Evolutionary conservation across 1,140 invertebrate species (phyloP), one percentile per base, ranked within the genome.

Genomic region (Macrobrachium rosenbergii): DNA sequence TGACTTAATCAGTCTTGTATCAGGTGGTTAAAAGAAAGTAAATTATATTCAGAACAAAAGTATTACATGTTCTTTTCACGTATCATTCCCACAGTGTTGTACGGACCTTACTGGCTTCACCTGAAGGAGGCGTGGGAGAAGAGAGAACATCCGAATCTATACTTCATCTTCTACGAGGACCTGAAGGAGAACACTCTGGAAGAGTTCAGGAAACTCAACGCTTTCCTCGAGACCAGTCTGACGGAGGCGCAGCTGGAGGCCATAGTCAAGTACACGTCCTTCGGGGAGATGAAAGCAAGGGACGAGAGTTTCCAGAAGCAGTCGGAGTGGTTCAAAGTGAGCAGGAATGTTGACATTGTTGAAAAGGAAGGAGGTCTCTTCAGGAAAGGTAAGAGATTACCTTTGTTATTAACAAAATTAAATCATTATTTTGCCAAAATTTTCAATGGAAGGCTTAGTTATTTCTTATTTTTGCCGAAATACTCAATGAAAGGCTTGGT

Each of bases 211-310:
- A 94, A 94, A 90, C 95, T 96, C 14, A 95, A 96, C 0, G 91
- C 93, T 23, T 98, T 97, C 91, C 91, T 98, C 12, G 93, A 93
- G 0, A 95, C 95, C 91, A 91, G 91, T 0, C 88, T 97, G 8
- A 94, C 92, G 0, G 94, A 95, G 0, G 92, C 94, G 17, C 93
- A 96, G 82, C 92, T 96, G 2, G 91, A 93, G 0, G 93, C 92
- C 19, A 92, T 98, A 0, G 14, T 37, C 12, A 8, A 43, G 21
- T 23, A 64, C 37, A 63, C 37, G 78, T 76, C 45, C 75, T 76
- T 76, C 45, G 75, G n/a, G 67, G 67, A 69, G n/a, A 69, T 69
- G 67, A 69, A 69, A 14, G 67, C 67, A 7, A 69, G 67, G n/a
- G 67, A 69, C 21, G 19, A n/a, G 17, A 69, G 0, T 2, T 10